Conservation (phyloP, 2,113 vertebrate species). For the Danionella cerebrum region DNA sequence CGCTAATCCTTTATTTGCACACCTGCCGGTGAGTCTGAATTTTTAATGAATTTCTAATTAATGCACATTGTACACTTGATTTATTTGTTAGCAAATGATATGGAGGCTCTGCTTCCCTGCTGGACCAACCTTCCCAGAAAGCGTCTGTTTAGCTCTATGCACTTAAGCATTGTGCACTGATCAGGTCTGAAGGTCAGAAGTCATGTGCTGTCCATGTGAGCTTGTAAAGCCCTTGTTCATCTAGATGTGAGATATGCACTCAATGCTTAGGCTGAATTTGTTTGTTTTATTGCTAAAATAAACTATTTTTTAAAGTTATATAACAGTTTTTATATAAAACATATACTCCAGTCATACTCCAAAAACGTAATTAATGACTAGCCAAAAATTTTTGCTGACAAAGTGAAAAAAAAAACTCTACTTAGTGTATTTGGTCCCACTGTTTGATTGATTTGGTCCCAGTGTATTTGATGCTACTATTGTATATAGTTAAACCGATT, state of each 20-base stretch:
- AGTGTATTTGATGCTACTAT: too few relatives aligned
- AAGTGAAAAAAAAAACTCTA: too few relatives aligned
- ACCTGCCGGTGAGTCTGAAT: slow-evolving; percentile 70
- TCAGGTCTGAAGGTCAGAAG: slow-evolving; percentile 9
- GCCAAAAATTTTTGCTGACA: too few relatives aligned
- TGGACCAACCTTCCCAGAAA: slow-evolving; percentile 45
- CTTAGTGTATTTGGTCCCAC: too few relatives aligned
- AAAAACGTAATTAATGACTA: too few relatives aligned
- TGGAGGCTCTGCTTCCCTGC: slow-evolving; percentile 54
- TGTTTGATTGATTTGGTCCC: too few relatives aligned
- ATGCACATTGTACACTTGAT: slow-evolving; percentile 70
- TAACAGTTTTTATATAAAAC: slow-evolving; percentile 3
- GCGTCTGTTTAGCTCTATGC: too few relatives aligned
- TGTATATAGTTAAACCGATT: too few relatives aligned
- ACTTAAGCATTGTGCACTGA: too few relatives aligned
- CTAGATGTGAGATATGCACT: slow-evolving; percentile 34
- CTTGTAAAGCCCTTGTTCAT: slow-evolving; percentile 16
- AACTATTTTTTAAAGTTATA: too few relatives aligned
- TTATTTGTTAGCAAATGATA: slow-evolving; percentile 65
- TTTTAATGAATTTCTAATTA: slow-evolving; percentile 77
- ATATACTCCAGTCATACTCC: too few relatives aligned
- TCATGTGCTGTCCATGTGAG: slow-evolving; percentile 24
- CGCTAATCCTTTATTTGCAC: slow-evolving; percentile 78
- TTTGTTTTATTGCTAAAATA: slow-evolving; percentile 23
- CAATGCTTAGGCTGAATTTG: slow-evolving; percentile 35